These are phyloP conservation scores for Leptopilina myrica DNA, from an alignment of 2,888 invertebrate species.

Conservation along the genomic window DNA sequence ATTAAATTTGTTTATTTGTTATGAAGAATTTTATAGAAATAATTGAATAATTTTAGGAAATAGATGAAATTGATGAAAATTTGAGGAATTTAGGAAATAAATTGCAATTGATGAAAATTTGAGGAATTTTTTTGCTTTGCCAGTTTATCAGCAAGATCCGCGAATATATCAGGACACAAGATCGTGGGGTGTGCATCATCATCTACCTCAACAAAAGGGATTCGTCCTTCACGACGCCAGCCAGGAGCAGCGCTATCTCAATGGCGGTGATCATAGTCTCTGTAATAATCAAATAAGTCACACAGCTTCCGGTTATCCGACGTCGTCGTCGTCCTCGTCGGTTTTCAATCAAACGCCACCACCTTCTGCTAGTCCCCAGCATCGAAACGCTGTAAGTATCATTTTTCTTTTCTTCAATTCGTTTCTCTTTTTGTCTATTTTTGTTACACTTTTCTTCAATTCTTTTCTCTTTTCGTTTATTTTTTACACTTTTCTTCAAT, in stretches of 20 bases:
- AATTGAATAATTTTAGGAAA: too few species aligned
- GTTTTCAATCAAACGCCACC: slow-evolving; percentile 78
- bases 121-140: too few species aligned
- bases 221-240: slow-evolving; percentile 82
- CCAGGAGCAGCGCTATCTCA: slow-evolving; percentile 80
- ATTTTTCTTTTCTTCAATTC: neutral
- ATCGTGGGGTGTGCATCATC: slow-evolving; percentile 71
- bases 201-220: slow-evolving; percentile 78
- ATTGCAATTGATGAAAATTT: too few species aligned
- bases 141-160: slow-evolving; percentile 72
- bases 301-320: slow-evolving; percentile 77
- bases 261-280: slow-evolving; percentile 82
- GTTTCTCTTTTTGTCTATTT: neutral
- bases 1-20: too few species aligned
- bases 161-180: slow-evolving; percentile 73
- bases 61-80: too few species aligned
- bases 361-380: slow-evolving; percentile 83
- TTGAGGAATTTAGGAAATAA: too few species aligned
- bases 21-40: too few species aligned
- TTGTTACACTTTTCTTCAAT: neutral
- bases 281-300: slow-evolving; percentile 78
- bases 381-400: slow-evolving; percentile 78
- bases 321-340: slow-evolving; percentile 75
- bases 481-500: too few species aligned
- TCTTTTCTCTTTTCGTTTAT: neutral